Evolutionary conservation across 2,113 vertebrate genomes (phyloP).

Genomic region (Mastomys natalensis): DNA sequence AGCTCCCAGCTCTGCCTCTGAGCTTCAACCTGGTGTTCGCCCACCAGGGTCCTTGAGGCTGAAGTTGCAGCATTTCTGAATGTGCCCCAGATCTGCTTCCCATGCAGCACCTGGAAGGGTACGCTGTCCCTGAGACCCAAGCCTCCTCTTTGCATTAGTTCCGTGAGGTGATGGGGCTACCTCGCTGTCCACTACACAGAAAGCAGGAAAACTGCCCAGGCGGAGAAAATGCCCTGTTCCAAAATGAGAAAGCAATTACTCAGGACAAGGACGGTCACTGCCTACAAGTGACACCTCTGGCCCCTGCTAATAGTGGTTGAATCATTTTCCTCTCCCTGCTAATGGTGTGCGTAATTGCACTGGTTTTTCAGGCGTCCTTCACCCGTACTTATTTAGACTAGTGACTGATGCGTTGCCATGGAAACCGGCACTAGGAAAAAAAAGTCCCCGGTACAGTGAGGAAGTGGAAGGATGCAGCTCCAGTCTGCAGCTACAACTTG

Average conservation of each 20-base stretch:
- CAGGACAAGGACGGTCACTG: slow-evolving; percentile 66
- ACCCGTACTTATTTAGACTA: slow-evolving; percentile 92
- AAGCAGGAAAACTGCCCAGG: background rate
- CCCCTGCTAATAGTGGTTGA: slow-evolving; percentile 85
- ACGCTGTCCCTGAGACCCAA: background rate
- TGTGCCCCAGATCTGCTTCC: background rate
- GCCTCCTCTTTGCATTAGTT: background rate
- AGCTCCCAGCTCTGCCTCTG: background rate
- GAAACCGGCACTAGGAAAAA: slow-evolving; percentile 90
- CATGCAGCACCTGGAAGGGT: background rate
- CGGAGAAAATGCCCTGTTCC: background rate
- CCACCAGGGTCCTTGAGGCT: background rate
- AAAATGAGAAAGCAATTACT: slow-evolving; percentile 59
- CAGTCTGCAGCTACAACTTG: slow-evolving; percentile 85
- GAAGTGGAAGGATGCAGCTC: slow-evolving; percentile 86
- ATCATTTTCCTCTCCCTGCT: slow-evolving; percentile 84
- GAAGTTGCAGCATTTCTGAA: background rate
- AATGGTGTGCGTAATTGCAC: slow-evolving; percentile 89
- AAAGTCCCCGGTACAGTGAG: slow-evolving; percentile 87
- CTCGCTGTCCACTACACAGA: background rate
- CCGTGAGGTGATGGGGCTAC: accelerated
- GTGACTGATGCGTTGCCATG: slow-evolving; percentile 97
- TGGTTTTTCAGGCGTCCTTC: slow-evolving; percentile 91
- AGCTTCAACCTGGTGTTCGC: accelerated
- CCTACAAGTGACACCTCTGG: slow-evolving; percentile 79